Conservation (phyloP, 2,888 invertebrate species). For the Tipula lateralis region DNA sequence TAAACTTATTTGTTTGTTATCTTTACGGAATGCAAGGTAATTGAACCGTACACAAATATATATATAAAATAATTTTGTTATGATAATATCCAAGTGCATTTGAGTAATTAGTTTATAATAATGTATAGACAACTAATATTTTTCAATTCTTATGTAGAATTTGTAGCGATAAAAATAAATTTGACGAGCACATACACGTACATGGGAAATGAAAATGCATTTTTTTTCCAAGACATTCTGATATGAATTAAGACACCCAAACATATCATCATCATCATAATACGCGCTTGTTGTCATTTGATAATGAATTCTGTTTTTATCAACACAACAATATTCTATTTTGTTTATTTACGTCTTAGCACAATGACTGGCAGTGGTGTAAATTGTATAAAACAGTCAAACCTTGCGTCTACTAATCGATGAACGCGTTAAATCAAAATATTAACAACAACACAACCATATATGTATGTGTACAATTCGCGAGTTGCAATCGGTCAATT, state of each 20-base stretch:
- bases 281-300: background rate
- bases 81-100: conserved; percentile 19
- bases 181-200: background rate
- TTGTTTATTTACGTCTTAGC: background rate
- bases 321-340: background rate
- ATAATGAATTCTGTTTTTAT: background rate
- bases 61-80: background rate
- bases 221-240: background rate
- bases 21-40: background rate
- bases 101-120: background rate
- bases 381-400: background rate
- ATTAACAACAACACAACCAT: background rate
- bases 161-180: background rate
- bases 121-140: background rate
- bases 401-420: background rate
- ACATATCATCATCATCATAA: background rate
- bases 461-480: background rate
- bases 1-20: background rate
- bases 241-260: background rate
- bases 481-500: conserved; percentile 7
- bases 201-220: background rate
- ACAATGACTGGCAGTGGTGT: background rate
- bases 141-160: background rate
- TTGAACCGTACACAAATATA: background rate
- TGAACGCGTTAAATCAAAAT: background rate